These are phyloP conservation scores for Vannuccia rotundouncinata DNA, from an alignment of 2,888 invertebrate genomes.

Conservation along the genomic window DNA sequence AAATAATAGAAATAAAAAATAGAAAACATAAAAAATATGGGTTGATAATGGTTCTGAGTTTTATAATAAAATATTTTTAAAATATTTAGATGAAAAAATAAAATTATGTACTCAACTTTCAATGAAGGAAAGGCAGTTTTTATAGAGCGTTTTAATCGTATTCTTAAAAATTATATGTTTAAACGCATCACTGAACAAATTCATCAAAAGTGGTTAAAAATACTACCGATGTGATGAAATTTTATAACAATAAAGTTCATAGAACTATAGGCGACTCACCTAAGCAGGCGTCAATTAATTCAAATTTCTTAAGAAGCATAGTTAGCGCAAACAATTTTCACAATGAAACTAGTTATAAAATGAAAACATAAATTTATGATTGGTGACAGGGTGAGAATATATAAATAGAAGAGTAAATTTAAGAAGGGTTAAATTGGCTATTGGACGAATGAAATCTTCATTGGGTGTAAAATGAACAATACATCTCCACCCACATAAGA, in stretches of 20 bases:
- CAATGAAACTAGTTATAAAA: background rate
- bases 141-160: slow-evolving; percentile 5
- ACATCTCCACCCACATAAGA: background rate
- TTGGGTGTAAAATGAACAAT: background rate
- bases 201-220: background rate
- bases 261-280: background rate
- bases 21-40: background rate
- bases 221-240: background rate
- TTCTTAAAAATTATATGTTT: background rate
- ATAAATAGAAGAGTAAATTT: slow-evolving; percentile 20
- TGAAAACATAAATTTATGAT: background rate
- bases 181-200: background rate
- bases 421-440: background rate
- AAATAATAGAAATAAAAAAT: background rate
- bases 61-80: slow-evolving; percentile 7
- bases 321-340: background rate
- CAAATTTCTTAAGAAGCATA: background rate
- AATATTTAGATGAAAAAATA: background rate
- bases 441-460: slow-evolving; percentile 29
- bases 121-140: background rate
- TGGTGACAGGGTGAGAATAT: slow-evolving; percentile 1
- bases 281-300: background rate
- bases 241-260: background rate
- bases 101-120: background rate
- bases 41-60: background rate